Percentiles rank a stretch among this genome's conserved stretches.
phyloP scores from a whole-genome alignment of 2,797 vertebrate species.

The Buphagus erythrorhynchus region DNA sequence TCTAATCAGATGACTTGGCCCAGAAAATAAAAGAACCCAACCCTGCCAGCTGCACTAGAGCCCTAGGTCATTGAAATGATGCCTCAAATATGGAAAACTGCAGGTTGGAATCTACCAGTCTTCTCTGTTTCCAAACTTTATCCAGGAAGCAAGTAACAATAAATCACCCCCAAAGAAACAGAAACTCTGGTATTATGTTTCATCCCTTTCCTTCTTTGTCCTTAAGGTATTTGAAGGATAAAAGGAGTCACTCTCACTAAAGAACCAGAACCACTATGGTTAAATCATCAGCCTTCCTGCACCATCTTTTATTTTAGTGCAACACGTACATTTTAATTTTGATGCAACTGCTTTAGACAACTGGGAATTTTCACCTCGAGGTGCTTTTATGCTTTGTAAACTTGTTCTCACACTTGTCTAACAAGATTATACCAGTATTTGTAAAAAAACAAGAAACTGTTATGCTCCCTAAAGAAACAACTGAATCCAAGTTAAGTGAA shows the following conservation, averaged over 20 bases:
- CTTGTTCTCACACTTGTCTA: neutral
- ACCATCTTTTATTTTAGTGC: neutral
- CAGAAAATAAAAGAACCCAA: neutral
- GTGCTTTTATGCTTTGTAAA: neutral
- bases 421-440: neutral
- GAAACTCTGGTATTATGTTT: neutral
- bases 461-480: neutral
- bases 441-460: neutral
- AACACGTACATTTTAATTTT: neutral
- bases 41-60: neutral
- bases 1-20: neutral
- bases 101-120: neutral
- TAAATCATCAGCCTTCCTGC: neutral
- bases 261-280: neutral
- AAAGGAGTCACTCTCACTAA: neutral
- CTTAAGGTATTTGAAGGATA: neutral
- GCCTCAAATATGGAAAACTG: neutral
- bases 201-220: neutral
- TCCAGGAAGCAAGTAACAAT: neutral
- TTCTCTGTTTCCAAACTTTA: neutral
- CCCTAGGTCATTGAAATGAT: neutral
- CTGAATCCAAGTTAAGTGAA: neutral
- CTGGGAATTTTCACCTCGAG: neutral
- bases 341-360: neutral
- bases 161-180: neutral